Evolutionary conservation across 2,888 invertebrate genomes (phyloP).

Genomic region (Hirtodrosophila alboralis): DNA sequence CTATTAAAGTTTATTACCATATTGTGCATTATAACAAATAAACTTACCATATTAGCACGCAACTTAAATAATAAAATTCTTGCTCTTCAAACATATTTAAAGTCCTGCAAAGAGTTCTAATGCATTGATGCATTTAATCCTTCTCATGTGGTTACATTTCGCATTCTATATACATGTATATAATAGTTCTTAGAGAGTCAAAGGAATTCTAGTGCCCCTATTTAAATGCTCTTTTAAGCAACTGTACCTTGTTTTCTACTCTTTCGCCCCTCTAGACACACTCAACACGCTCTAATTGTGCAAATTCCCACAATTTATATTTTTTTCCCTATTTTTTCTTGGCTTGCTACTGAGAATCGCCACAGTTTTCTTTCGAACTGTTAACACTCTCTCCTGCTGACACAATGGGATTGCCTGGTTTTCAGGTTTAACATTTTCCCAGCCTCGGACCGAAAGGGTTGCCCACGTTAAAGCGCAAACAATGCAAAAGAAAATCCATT

Average conservation of each 20-base stretch:
- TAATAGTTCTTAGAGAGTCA: slow-evolving; percentile 5
- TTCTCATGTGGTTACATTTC: slow-evolving; percentile 24
- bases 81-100: no score
- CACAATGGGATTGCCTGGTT: slow-evolving; percentile 28
- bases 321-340: slow-evolving; percentile 11
- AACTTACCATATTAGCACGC: no score
- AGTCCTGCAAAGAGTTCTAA: slow-evolving; percentile 7
- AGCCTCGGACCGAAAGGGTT: slow-evolving; percentile 61
- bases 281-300: slow-evolving; percentile 70
- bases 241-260: neutral
- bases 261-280: slow-evolving; percentile 4
- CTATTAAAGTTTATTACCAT: no score
- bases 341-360: slow-evolving; percentile 23
- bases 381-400: slow-evolving; percentile 41
- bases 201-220: slow-evolving; percentile 10
- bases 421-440: slow-evolving; percentile 52
- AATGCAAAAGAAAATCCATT: slow-evolving; percentile 63
- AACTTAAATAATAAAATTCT: no score
- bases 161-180: neutral
- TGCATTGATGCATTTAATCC: slow-evolving; percentile 23
- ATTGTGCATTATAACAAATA: no score
- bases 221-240: slow-evolving; percentile 32
- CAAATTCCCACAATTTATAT: slow-evolving; percentile 67
- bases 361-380: slow-evolving; percentile 38
- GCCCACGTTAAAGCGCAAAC: slow-evolving; percentile 36